phyloP scores from a whole-genome alignment of 2,113 vertebrate genomes.

The Ranitomeya variabilis region DNA sequence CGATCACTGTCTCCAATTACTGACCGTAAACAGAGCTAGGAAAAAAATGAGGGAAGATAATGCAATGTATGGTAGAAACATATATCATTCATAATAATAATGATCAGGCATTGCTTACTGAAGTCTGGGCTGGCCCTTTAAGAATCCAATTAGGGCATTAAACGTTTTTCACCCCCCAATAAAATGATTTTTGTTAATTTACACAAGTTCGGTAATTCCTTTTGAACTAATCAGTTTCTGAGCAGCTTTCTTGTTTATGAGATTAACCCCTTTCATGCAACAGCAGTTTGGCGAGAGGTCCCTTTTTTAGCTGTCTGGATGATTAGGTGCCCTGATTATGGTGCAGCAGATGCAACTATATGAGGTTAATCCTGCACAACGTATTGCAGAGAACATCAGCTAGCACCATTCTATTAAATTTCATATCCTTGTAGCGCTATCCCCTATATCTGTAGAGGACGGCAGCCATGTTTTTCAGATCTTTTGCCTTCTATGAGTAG shows the following conservation, averaged over 20 bases:
- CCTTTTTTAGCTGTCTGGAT: neutral
- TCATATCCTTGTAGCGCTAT: neutral
- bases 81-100: too few species aligned
- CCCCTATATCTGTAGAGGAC: neutral
- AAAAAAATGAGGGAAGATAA: too few species aligned
- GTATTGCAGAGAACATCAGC: neutral
- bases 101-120: too few species aligned
- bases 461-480: neutral
- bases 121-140: neutral
- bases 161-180: neutral
- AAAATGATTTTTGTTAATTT: conserved; percentile 28
- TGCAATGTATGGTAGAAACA: too few species aligned
- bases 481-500: neutral
- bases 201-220: conserved; percentile 1
- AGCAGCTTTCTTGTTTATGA: neutral
- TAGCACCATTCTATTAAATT: neutral
- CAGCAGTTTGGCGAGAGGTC: neutral
- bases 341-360: neutral
- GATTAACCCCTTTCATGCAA: conserved; percentile 9
- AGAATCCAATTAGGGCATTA: neutral
- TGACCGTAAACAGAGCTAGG: neutral
- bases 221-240: conserved; percentile 7
- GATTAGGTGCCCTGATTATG: neutral
- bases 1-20: neutral
- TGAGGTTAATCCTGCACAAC: neutral